Conservation (phyloP, 2,888 invertebrate species). For the Aphidoletes aphidimyza region DNA sequence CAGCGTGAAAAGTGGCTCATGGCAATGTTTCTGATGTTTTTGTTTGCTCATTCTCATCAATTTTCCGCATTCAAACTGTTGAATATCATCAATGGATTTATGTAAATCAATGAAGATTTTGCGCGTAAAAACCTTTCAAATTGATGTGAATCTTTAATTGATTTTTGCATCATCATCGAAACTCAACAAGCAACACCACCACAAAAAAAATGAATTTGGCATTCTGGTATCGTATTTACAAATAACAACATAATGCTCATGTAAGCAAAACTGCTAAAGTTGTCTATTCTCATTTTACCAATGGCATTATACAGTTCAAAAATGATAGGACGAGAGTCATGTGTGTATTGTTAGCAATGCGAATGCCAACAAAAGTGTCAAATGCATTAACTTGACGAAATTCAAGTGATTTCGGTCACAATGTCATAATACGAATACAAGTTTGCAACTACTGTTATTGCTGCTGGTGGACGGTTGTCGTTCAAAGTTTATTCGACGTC, state of each 20-base stretch:
- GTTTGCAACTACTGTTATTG: too few species aligned
- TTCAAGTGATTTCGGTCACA: constrained; percentile 21
- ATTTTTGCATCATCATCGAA: neutral
- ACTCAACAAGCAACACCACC: neutral
- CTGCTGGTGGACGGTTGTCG: neutral
- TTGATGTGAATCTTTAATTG: neutral
- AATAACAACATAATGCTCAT: neutral
- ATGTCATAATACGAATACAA: neutral
- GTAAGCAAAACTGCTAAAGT: neutral
- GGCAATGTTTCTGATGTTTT: neutral
- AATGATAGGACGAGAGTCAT: too few species aligned
- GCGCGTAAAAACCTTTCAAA: neutral
- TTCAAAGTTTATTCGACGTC: neutral
- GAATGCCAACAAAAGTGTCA: constrained; percentile 1
- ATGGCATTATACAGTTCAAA: neutral
- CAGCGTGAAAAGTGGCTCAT: neutral
- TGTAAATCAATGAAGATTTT: neutral
- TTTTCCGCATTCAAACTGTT: neutral
- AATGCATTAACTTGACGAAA: neutral
- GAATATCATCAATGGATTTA: neutral
- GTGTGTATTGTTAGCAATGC: neutral
- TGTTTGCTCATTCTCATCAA: neutral
- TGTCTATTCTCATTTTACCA: neutral
- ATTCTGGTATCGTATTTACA: too few species aligned
- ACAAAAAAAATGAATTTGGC: too few species aligned